phyloP scores from a whole-genome alignment of 2,888 invertebrate genomes.

The Altica lythri region DNA sequence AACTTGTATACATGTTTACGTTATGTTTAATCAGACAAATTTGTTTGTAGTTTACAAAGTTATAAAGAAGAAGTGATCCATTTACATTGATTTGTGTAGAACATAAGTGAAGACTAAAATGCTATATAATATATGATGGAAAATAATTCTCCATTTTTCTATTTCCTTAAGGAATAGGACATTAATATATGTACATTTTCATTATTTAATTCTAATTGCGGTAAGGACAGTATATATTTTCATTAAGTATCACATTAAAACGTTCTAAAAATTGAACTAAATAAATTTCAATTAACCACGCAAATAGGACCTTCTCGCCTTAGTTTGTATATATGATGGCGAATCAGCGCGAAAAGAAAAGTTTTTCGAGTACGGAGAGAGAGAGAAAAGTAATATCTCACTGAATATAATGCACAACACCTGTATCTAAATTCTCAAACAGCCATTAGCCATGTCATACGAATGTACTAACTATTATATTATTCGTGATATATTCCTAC shows the following conservation, averaged over 20 bases:
- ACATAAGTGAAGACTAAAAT: too few relatives aligned
- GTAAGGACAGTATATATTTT: background rate
- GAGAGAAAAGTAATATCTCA: conserved; percentile 34
- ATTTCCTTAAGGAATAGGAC: too few relatives aligned
- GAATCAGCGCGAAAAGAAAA: conserved; percentile 12
- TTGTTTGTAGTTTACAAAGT: too few relatives aligned
- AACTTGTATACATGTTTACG: too few relatives aligned
- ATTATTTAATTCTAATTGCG: conserved; percentile 1
- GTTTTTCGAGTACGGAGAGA: background rate
- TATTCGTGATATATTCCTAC: conserved; percentile 39
- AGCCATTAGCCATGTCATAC: conserved; percentile 41
- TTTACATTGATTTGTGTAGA: too few relatives aligned
- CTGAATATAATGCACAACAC: conserved; percentile 40
- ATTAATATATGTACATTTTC: too few relatives aligned
- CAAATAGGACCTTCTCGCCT: conserved; percentile 28
- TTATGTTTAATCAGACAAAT: too few relatives aligned
- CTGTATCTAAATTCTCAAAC: conserved; percentile 41
- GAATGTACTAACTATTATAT: conserved; percentile 39
- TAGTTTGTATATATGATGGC: conserved; percentile 5
- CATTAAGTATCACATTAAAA: conserved; percentile 10
- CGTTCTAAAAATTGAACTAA: conserved; percentile 13
- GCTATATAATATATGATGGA: too few relatives aligned
- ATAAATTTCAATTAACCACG: conserved; percentile 31
- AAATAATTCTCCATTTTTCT: too few relatives aligned
- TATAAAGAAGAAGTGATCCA: too few relatives aligned